Evolutionary conservation across 2,797 vertebrate species (phyloP).

Genomic region (Paguma larvata): DNA sequence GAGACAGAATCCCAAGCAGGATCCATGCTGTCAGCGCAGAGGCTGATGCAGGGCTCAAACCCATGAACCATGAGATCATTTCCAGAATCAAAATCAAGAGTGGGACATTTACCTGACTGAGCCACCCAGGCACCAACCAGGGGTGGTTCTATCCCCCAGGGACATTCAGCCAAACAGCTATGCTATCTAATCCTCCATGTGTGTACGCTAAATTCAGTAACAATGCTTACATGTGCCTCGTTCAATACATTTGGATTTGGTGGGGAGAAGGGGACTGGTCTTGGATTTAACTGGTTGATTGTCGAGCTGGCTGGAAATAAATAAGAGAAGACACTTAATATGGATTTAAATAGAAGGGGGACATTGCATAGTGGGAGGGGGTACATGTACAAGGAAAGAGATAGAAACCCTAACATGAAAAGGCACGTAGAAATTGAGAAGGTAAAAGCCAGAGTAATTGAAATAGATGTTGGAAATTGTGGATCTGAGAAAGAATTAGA

Average conservation of each 20-base stretch:
- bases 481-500: constrained; percentile 42
- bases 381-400: rapidly evolving
- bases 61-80: too few species aligned
- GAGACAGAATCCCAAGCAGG: too few species aligned
- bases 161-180: background rate
- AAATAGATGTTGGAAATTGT: constrained; percentile 41
- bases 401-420: background rate
- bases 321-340: background rate
- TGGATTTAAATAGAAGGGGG: background rate
- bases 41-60: too few species aligned
- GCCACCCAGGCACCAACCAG: too few species aligned
- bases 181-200: background rate
- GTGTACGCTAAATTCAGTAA: background rate
- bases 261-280: too few species aligned
- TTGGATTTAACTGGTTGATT: background rate
- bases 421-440: constrained; percentile 24
- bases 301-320: background rate
- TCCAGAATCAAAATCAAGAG: too few species aligned
- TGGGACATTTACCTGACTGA: too few species aligned
- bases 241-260: background rate
- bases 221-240: background rate
- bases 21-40: too few species aligned
- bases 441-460: constrained; percentile 10
- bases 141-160: background rate
- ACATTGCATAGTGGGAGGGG: background rate